Evolutionary conservation across 2,113 vertebrate species (phyloP).

Genomic region (Merops nubicus): DNA sequence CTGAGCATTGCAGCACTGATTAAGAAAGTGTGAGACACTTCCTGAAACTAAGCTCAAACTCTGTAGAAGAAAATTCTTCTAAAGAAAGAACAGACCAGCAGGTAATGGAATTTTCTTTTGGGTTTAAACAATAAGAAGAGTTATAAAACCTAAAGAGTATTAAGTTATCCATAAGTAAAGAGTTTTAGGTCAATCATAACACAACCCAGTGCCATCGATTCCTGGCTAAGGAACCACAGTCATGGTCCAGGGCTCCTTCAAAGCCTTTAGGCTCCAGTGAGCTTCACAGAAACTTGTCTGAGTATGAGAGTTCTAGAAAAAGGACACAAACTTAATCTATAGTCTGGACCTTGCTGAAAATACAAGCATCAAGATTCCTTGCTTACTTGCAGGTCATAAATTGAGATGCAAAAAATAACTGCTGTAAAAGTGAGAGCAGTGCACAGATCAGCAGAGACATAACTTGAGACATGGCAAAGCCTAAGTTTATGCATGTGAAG

Average conservation of each 20-base stretch:
- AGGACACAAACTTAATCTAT: background rate
- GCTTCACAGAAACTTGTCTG: background rate
- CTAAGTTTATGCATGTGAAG: background rate
- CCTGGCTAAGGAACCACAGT: background rate
- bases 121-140: background rate
- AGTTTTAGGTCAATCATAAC: background rate
- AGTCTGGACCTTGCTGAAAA: background rate
- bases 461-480: background rate
- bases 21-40: background rate
- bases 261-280: background rate
- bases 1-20: background rate
- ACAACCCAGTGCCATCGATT: background rate
- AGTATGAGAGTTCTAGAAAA: background rate
- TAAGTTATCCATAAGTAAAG: background rate
- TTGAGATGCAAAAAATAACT: background rate
- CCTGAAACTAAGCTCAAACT: background rate
- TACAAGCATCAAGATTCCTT: background rate
- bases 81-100: background rate
- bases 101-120: background rate
- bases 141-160: background rate
- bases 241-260: background rate
- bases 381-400: background rate
- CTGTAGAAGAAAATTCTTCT: background rate
- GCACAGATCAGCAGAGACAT: background rate
- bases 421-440: background rate